Conservation (phyloP, 2,113 vertebrate species). For the Willisornis vidua region DNA sequence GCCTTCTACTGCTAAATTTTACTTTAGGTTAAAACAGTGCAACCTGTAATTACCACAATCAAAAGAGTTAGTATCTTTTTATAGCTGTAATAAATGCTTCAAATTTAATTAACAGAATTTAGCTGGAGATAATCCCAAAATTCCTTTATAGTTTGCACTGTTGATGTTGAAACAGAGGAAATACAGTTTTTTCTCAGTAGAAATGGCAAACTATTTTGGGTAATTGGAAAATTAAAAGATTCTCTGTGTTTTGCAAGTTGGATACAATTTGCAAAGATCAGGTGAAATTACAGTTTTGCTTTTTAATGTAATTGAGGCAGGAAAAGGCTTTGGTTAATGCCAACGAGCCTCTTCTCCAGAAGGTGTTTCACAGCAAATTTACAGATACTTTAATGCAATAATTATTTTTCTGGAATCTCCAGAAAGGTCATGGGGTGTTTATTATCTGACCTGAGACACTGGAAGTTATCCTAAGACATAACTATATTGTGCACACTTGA, state of each 20-base stretch:
- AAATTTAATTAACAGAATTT: conserved; percentile 10
- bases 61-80: conserved; percentile 9
- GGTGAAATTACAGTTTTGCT: not conserved
- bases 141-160: not conserved
- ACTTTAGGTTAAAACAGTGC: not conserved
- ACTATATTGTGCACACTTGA: not conserved
- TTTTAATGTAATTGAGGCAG: not conserved
- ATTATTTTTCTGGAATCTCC: not conserved
- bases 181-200: not conserved
- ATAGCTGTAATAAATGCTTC: conserved; percentile 15
- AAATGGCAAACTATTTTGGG: not conserved
- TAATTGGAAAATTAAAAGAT: not conserved
- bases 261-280: not conserved
- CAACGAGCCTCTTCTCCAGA: not conserved
- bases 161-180: not conserved
- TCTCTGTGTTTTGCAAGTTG: not conserved
- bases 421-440: not conserved
- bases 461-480: not conserved
- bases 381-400: not conserved
- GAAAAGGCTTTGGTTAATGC: not conserved
- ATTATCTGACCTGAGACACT: not conserved
- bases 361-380: not conserved
- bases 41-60: not conserved
- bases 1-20: not conserved
- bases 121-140: not conserved